A percentile compares a stretch with the other conserved stretches of the same genome.
Evolutionary conservation across 2,797 vertebrate genomes (phyloP).

Genomic region (Podarcis lilfordi): DNA sequence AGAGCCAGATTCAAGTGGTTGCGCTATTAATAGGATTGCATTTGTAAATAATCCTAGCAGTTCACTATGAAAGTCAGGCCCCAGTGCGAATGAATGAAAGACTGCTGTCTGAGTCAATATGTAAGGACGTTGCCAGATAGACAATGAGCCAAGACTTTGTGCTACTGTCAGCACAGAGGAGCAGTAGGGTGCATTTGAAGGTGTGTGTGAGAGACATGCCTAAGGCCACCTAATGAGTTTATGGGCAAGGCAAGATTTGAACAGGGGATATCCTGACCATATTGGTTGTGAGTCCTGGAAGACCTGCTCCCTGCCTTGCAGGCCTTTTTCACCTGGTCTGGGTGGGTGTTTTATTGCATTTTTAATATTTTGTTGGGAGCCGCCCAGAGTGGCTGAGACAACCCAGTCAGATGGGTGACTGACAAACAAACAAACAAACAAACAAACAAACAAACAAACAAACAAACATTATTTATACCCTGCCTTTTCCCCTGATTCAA

Average conservation of each 20-base stretch:
- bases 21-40: rapidly evolving
- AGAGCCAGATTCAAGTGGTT: rapidly evolving
- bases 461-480: too few species aligned
- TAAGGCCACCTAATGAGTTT: not conserved
- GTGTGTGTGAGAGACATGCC: not conserved
- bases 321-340: too few species aligned
- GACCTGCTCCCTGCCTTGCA: too few species aligned
- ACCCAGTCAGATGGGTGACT: too few species aligned
- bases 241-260: not conserved
- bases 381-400: too few species aligned
- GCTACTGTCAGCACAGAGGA: not conserved
- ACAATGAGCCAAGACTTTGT: too few species aligned
- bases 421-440: too few species aligned
- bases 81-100: not conserved
- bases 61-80: not conserved
- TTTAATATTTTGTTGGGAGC: too few species aligned
- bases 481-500: too few species aligned
- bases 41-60: not conserved
- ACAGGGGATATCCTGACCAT: not conserved
- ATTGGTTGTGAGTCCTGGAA: too few species aligned
- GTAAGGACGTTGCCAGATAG: not conserved
- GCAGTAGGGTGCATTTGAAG: not conserved
- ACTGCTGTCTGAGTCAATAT: not conserved
- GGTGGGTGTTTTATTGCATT: too few species aligned
- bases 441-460: too few species aligned